These are phyloP conservation scores for Drymodes brunneopygia DNA, from an alignment of 2,113 vertebrate genomes.

Conservation along the genomic window DNA sequence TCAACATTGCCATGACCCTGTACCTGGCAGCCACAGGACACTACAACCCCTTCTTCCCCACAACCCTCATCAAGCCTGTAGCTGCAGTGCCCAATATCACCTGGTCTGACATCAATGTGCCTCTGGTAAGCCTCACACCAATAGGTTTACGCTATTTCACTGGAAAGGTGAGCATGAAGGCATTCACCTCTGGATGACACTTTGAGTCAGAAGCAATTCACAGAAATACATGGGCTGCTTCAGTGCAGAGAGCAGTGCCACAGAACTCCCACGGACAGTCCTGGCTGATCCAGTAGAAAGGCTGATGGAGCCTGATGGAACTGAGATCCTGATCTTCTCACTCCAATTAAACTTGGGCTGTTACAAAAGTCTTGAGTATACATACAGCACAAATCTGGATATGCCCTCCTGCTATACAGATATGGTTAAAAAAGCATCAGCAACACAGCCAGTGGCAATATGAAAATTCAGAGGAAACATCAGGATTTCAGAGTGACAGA, in stretches of 20 bases:
- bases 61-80: conserved; percentile 79
- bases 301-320: background rate
- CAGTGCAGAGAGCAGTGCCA: background rate
- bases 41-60: conserved; percentile 85
- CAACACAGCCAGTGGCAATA: background rate
- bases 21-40: conserved; percentile 89
- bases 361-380: background rate
- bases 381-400: background rate
- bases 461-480: background rate
- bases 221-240: accelerated
- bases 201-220: background rate
- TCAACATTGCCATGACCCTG: conserved; percentile 87
- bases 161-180: background rate
- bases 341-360: background rate
- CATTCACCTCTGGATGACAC: background rate
- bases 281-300: background rate
- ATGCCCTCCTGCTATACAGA: background rate
- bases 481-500: background rate
- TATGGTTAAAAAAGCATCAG: background rate
- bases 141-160: background rate
- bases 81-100: conserved; percentile 81
- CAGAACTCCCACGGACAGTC: background rate
- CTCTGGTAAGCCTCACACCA: conserved; percentile 74
- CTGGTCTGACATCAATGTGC: conserved; percentile 81
- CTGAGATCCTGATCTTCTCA: background rate